Percentiles rank a stretch among this genome's conserved stretches.
phyloP scores from a whole-genome alignment of 2,797 vertebrate genomes.

The Sebastes nivosus region DNA sequence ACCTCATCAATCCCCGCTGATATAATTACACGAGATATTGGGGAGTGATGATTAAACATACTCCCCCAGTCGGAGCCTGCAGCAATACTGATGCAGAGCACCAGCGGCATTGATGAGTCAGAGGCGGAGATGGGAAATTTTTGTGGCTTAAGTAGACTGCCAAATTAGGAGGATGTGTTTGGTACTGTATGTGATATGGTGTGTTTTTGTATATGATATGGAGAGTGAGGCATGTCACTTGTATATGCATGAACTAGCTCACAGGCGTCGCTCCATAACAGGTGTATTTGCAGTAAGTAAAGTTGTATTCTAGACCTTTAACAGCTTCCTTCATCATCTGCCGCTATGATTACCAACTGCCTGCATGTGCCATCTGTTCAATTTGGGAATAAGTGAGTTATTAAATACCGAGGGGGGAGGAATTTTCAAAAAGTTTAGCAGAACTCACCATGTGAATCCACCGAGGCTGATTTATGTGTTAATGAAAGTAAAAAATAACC shows the following conservation, averaged over 20 bases:
- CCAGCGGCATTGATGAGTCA: neutral
- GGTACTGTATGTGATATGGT: too few relatives aligned
- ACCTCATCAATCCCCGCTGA: neutral
- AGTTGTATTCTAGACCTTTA: neutral
- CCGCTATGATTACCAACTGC: neutral
- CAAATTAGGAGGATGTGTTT: too few relatives aligned
- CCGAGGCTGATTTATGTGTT: neutral
- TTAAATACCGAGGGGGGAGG: neutral
- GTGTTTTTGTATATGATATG: too few relatives aligned
- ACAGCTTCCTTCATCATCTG: neutral
- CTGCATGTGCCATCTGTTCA: conserved; percentile 1
- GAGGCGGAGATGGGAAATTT: too few relatives aligned
- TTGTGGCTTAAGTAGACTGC: fast-evolving
- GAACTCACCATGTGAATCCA: neutral
- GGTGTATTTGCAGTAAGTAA: neutral
- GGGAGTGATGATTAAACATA: too few relatives aligned
- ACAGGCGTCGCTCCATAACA: fast-evolving
- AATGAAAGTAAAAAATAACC: neutral
- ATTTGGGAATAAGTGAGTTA: neutral
- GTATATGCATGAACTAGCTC: too few relatives aligned
- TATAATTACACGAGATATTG: neutral
- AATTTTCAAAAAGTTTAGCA: neutral
- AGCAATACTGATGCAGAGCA: too few relatives aligned
- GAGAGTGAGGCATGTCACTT: too few relatives aligned
- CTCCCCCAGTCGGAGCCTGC: too few relatives aligned